Conservation (phyloP, 1,140 invertebrate genomes). For the Ctenoplectra terminalis region DNA sequence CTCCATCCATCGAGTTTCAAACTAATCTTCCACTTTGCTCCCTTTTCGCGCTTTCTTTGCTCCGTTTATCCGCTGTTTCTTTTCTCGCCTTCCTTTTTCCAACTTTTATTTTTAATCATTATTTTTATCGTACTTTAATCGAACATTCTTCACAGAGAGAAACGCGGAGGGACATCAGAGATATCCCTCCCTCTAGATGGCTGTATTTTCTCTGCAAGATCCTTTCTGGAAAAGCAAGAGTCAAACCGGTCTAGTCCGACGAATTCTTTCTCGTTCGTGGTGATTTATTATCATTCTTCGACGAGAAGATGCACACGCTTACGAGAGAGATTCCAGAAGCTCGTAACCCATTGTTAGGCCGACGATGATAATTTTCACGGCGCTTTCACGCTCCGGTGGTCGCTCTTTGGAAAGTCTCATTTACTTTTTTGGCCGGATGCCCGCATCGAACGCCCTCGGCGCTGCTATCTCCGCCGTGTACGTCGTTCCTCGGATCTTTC, state of each 20-base stretch:
- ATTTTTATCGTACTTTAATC: too few species aligned
- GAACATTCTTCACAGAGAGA: neutral
- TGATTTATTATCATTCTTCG: too few species aligned
- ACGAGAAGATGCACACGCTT: neutral
- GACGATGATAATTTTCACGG: conserved; percentile 52
- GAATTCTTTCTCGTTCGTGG: neutral
- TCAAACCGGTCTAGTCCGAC: neutral
- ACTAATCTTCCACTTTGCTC: conserved; percentile 25
- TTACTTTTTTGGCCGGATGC: conserved; percentile 23
- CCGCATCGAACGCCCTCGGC: conserved; percentile 9
- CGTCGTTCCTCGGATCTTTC: neutral
- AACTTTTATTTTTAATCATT: neutral
- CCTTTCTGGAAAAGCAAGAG: too few species aligned
- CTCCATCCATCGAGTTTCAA: neutral
- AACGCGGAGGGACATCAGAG: neutral
- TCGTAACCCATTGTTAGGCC: conserved; percentile 23
- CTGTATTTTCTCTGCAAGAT: too few species aligned
- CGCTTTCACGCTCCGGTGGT: conserved; percentile 15
- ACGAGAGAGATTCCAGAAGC: neutral
- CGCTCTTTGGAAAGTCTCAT: conserved; percentile 32
- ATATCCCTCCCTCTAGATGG: too few species aligned
- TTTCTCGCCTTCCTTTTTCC: neutral
- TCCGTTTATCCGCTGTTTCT: neutral
- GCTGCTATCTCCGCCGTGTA: neutral
- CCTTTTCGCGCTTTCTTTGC: conserved; percentile 15